Base-by-base conservation (phyloP, 2,797 vertebrate genomes). In the Manis crassicaudata region DNA sequence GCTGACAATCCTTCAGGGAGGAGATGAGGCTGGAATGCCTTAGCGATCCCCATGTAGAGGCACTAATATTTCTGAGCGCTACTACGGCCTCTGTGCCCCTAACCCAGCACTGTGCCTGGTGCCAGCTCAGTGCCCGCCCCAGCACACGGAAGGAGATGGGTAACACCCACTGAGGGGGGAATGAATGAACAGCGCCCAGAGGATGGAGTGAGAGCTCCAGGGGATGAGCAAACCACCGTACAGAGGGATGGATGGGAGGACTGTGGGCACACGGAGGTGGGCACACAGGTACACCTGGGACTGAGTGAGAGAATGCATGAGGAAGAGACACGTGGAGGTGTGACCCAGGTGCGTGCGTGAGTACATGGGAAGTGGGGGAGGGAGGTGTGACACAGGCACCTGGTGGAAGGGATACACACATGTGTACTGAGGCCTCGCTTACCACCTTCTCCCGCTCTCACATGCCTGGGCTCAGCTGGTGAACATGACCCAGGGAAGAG, bases 361-460 rank as follows among this genome's bases (percentile, higher is more conserved):
- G 35, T 3, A 9, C 35, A 6, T 9, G 63, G 18, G 35, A 21
- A 16, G 1, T 16, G 37, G 40, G 16, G 12, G 17, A 27, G 16
- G 4, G 25, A 37, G 29, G 52, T 6, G 13, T 17, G 37, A 2
- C 1, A 1, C 5, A 25, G 60, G 43, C n/a, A 1, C 23, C 0
- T 2, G 46, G 29, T 25, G 37, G 10, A 46, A 5, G 6, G 14
- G 43, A 27, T 46, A 46, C 46, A 46, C 12, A 46, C 23, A 1
- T 7, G 32, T 2, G 21, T 13, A 2, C 11, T 5, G 3, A 7
- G 27, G 35, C 14, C 65, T 11, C 13, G 21, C 5, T 50, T 23
- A 20, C 81, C 54, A n/a, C 37, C 60, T 14, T 5, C 25, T 32
- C 12, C 79, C n/a, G 7, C 35, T n/a, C 60, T 4, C 4, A 58